These are phyloP conservation scores for Drosophila ficusphila DNA, from an alignment of 1,140 invertebrate species.

Conservation along the genomic window DNA sequence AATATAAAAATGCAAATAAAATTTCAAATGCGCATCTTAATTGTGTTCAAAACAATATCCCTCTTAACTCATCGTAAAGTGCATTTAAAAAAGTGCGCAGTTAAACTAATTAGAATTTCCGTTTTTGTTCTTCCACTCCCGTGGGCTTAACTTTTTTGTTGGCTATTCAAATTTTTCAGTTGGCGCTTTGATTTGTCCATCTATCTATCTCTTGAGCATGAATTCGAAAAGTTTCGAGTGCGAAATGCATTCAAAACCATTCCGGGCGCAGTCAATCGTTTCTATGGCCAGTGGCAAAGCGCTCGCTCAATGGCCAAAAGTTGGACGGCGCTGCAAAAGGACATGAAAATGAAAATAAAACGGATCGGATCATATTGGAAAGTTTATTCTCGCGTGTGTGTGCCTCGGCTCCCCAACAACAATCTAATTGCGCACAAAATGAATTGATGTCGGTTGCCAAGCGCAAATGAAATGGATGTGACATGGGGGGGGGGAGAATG, in stretches of 20 bases:
- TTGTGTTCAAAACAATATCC: no score
- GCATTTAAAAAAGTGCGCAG: background rate
- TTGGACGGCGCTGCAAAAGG: conserved; percentile 49
- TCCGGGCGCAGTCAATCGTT: conserved; percentile 52
- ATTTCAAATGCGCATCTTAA: no score
- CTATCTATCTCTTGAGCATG: conserved; percentile 18
- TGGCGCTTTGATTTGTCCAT: conserved; percentile 45
- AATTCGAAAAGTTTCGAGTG: conserved; percentile 66
- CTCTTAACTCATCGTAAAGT: background rate
- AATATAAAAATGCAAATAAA: no score
- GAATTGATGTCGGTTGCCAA: conserved; percentile 82
- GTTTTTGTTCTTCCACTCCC: background rate
- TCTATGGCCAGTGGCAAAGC: conserved; percentile 24
- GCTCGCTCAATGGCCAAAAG: conserved; percentile 66
- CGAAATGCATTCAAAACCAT: conserved; percentile 61
- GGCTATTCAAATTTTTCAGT: conserved; percentile 36
- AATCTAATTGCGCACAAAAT: conserved; percentile 79
- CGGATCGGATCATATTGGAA: conserved; percentile 35
- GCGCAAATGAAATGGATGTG: conserved; percentile 68
- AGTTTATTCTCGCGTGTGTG: conserved; percentile 41
- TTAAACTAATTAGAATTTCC: conserved; percentile 31
- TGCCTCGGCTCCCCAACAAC: conserved; percentile 45
- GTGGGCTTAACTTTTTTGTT: conserved; percentile 1
- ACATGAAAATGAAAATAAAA: conserved; percentile 30
- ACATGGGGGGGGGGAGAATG: conserved; percentile 1